Evolutionary conservation across 2,888 invertebrate genomes (phyloP).

Genomic region (Antitype chi): DNA sequence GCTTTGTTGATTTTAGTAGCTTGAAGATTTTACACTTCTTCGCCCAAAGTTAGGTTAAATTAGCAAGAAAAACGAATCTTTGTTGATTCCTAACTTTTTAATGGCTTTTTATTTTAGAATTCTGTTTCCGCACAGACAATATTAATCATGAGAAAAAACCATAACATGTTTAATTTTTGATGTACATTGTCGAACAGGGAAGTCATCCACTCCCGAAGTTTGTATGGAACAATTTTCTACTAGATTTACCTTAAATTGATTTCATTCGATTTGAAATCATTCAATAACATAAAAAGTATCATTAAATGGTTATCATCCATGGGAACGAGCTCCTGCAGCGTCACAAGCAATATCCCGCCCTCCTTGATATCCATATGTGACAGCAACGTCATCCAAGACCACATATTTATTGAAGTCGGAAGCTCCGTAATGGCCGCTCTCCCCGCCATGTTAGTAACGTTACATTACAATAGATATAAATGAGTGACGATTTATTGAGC

Average conservation of each 20-base stretch:
- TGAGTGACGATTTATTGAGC: slow-evolving; percentile 64
- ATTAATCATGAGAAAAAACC: too few species aligned
- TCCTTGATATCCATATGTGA: slow-evolving; percentile 42
- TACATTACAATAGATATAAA: slow-evolving; percentile 65
- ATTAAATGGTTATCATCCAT: slow-evolving; percentile 7
- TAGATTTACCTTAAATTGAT: background rate
- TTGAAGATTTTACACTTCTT: too few species aligned
- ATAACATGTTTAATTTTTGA: too few species aligned
- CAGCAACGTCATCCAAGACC: slow-evolving; percentile 46
- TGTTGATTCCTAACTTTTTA: too few species aligned
- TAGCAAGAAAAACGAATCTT: too few species aligned
- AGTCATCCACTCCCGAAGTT: too few species aligned
- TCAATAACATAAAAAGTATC: slow-evolving; percentile 12
- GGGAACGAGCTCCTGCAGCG: slow-evolving; percentile 40
- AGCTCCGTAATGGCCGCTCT: slow-evolving; percentile 66
- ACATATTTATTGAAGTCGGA: slow-evolving; percentile 68
- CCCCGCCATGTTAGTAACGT: slow-evolving; percentile 39
- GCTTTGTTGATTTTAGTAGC: too few species aligned
- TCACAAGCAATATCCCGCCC: slow-evolving; percentile 37
- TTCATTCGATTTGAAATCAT: background rate
- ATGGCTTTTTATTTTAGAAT: too few species aligned
- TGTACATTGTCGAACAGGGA: too few species aligned
- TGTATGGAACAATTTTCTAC: too few species aligned
- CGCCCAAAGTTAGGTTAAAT: too few species aligned
- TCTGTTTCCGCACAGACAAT: too few species aligned